A percentile compares a stretch with the other conserved stretches of the same genome.
These are phyloP conservation scores for Anthrax anthrax DNA, from an alignment of 2,888 invertebrate genomes.

Conservation along the genomic window DNA sequence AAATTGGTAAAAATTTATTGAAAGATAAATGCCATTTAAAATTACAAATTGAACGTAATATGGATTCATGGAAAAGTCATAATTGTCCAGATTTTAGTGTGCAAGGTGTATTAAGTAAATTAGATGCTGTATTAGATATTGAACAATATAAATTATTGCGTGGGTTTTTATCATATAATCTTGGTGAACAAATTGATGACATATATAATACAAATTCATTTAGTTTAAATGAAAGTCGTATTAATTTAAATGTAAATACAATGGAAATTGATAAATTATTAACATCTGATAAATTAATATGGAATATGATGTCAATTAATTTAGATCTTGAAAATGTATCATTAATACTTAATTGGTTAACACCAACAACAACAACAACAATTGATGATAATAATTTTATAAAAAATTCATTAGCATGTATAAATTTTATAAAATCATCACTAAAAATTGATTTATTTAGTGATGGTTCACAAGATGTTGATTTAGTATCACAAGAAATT, in stretches of 20 bases:
- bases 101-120: constrained; percentile 69
- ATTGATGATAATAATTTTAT: neutral
- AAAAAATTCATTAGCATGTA: constrained; percentile 52
- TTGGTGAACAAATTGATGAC: constrained; percentile 71
- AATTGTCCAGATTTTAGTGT: constrained; percentile 67
- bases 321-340: constrained; percentile 78
- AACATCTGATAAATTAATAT: constrained; percentile 38
- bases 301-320: constrained; percentile 65
- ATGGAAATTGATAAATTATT: constrained; percentile 14
- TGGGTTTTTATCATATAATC: constrained; percentile 76
- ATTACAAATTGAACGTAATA: constrained; percentile 69
- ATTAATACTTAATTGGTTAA: constrained; percentile 35
- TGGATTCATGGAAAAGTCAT: constrained; percentile 43
- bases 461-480: constrained; percentile 81
- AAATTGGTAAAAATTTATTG: constrained; percentile 51
- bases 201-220: constrained; percentile 30
- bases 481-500: constrained; percentile 72
- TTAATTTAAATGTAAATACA: constrained; percentile 24
- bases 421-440: constrained; percentile 83
- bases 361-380: constrained; percentile 33
- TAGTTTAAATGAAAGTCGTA: constrained; percentile 24
- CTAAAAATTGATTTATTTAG: constrained; percentile 75
- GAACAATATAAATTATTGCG: constrained; percentile 77
- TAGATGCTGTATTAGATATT: constrained; percentile 68
- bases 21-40: constrained; percentile 69